phyloP scores from a whole-genome alignment of 2,113 vertebrate genomes.

The Steatornis caripensis region DNA sequence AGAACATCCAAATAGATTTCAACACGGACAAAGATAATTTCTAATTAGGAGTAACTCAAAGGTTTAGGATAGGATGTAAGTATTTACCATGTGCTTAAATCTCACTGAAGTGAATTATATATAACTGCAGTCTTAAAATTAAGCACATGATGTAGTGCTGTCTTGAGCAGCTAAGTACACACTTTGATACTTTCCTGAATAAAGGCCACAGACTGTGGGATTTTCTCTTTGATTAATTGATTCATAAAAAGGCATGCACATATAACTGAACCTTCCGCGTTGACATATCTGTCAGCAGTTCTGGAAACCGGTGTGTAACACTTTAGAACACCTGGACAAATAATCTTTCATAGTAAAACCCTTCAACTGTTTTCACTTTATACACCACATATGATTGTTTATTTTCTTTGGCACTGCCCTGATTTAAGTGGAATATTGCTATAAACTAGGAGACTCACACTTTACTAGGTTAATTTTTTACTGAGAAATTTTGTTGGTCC shows the following conservation, averaged over 20 bases:
- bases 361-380: constrained; percentile 49
- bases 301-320: constrained; percentile 39
- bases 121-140: not conserved
- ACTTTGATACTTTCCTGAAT: not conserved
- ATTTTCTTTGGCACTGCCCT: constrained; percentile 63
- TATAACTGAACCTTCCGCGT: not conserved
- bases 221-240: not conserved
- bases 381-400: constrained; percentile 32
- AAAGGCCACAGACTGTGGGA: not conserved
- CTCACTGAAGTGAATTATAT: not conserved
- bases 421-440: constrained; percentile 37
- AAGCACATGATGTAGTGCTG: not conserved
- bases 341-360: constrained; percentile 53
- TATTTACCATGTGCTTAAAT: not conserved
- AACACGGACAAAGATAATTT: not conserved
- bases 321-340: constrained; percentile 68
- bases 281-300: constrained; percentile 49
- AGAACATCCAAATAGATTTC: not conserved
- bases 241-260: not conserved
- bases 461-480: not conserved
- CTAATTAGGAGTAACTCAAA: not conserved
- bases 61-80: not conserved
- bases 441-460: constrained; percentile 5
- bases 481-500: not conserved
- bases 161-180: not conserved